A percentile compares a stretch with the other conserved stretches of the same genome.
Evolutionary conservation across 2,888 invertebrate genomes (phyloP).

Genomic region (Erebia palarica): DNA sequence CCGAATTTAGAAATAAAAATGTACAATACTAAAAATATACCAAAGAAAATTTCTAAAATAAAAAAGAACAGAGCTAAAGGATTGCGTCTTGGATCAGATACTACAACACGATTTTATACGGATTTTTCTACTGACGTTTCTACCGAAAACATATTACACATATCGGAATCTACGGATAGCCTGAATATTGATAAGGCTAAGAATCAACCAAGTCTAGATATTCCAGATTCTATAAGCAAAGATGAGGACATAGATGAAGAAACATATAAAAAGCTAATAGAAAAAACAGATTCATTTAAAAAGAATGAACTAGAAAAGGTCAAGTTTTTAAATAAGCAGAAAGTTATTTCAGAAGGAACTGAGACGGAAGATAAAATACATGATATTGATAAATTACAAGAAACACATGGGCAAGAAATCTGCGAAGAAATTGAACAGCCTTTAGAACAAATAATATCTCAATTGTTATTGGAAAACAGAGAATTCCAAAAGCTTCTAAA

Average conservation of each 20-base stretch:
- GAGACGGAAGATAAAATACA: conserved; percentile 65
- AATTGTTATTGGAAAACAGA: conserved; percentile 90
- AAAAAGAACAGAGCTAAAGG: conserved; percentile 85
- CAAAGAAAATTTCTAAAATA: conserved; percentile 87
- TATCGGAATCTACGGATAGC: conserved; percentile 86
- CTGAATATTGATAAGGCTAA: conserved; percentile 71
- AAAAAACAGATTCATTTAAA: conserved; percentile 80
- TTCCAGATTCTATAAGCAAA: conserved; percentile 65
- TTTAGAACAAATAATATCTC: conserved; percentile 90
- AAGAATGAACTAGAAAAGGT: conserved; percentile 79
- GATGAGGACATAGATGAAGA: conserved; percentile 76
- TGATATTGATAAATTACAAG: conserved; percentile 49
- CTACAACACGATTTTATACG: conserved; percentile 86
- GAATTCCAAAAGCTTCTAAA: conserved; percentile 91
- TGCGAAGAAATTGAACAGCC: conserved; percentile 79
- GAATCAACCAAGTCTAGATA: conserved; percentile 46
- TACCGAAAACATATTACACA: conserved; percentile 83
- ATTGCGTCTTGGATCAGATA: conserved; percentile 71
- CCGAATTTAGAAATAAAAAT: conserved; percentile 80
- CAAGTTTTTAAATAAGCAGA: conserved; percentile 75
- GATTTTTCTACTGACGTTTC: conserved; percentile 85
- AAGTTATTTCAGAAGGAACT: conserved; percentile 73
- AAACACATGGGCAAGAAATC: conserved; percentile 53
- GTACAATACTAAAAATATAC: conserved; percentile 86
- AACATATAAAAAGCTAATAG: conserved; percentile 74